Evolutionary conservation across 2,888 invertebrate species (phyloP), one percentile per base, ranked within the genome.

Genomic region (Mythimna ferrago): DNA sequence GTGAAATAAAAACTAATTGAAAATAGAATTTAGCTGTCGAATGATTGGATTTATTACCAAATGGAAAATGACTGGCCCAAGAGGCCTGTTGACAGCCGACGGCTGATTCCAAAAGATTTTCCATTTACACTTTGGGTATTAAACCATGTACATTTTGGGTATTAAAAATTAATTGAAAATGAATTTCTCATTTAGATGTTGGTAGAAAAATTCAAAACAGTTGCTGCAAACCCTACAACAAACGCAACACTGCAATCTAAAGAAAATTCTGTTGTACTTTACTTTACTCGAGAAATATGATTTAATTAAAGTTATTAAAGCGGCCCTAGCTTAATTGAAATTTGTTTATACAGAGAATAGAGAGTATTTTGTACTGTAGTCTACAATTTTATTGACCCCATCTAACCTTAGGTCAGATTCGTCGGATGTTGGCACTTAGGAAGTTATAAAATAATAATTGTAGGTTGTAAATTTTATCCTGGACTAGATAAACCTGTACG

Each of bases 281-380:
- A 87, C 83, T 88, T 90, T 88, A 87, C 90, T 84, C 88, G 81
- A 89, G 89, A 89, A 91, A 89, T 93, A 95, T 94, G 93, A 95
- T 94, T 95, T 95, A 95, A 95, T 95, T 94, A 93, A 93, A 94
- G 91, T 92, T 93, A 95, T 95, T 94, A 94, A 90, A 92, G 87
- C 90, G 86, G 91, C 87, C 88, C 84, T 82, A 73, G 87, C 91
- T 91, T 95, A 95, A 95, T 95, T 95, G 95, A 95, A 95, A 94
- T 93, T 94, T 94, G 91, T 94, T 91, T 93, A 89, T 86, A 89
- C 84, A 89, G 88, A 90, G 90, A 91, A 88, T 85, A 88, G 88
- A 89, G 92, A 88, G 89, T 92, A 92, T 91, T 89, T 87, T 80
- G n/a, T 87, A 88, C 85, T 89, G 91, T 90, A 89, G 90, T 91